phyloP scores from a whole-genome alignment of 2,113 vertebrate genomes.

The Morone saxatilis region DNA sequence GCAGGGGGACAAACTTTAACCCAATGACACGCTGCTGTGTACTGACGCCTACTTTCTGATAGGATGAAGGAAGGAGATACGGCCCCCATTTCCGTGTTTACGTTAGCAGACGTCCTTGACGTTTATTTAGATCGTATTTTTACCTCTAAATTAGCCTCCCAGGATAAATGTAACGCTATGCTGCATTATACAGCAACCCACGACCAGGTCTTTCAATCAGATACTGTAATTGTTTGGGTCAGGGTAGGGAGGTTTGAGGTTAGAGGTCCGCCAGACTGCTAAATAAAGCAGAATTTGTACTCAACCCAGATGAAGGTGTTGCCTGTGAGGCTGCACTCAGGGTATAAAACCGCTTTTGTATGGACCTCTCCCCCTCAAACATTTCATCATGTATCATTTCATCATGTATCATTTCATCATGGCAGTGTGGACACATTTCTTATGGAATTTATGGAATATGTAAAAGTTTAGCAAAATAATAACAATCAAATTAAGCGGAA shows the following conservation, averaged over 20 bases:
- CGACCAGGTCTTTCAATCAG: no score
- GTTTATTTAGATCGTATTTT: background rate
- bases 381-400: slow-evolving; percentile 26
- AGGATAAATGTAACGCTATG: background rate
- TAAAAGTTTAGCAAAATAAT: background rate
- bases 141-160: accelerated
- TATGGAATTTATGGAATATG: background rate
- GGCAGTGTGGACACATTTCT: background rate
- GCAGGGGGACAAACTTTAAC: slow-evolving; percentile 66
- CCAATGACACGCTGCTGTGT: slow-evolving; percentile 68
- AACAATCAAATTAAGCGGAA: background rate
- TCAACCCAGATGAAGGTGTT: accelerated
- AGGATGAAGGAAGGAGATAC: slow-evolving; percentile 23
- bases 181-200: accelerated
- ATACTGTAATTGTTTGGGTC: background rate
- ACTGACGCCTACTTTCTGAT: slow-evolving; percentile 79
- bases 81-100: slow-evolving; percentile 8
- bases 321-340: background rate
- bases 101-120: background rate
- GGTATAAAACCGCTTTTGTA: background rate
- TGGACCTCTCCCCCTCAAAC: background rate
- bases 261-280: background rate
- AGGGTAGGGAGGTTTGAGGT: accelerated
- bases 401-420: slow-evolving; percentile 30
- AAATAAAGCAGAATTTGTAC: no score